Conservation (phyloP, 2,797 vertebrate species). For the Anabas testudineus region DNA sequence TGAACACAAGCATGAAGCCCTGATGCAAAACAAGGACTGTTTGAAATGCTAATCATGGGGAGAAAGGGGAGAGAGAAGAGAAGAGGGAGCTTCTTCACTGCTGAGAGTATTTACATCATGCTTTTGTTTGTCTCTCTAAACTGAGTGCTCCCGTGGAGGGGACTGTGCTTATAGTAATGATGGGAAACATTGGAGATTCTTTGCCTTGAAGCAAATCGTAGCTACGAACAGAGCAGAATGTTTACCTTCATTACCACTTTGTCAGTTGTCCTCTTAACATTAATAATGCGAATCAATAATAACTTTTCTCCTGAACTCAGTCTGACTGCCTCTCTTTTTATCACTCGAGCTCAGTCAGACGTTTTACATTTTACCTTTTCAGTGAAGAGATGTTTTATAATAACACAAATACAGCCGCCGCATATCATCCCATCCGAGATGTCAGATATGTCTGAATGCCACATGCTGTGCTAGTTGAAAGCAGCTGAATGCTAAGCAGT, state of each 20-base stretch:
- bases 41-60: constrained; percentile 84
- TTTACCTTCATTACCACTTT: constrained; percentile 65
- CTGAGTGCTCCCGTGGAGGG: constrained; percentile 73
- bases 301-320: constrained; percentile 52
- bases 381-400: constrained; percentile 43
- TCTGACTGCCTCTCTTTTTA: constrained; percentile 54
- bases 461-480: constrained; percentile 51
- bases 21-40: constrained; percentile 82
- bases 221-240: constrained; percentile 53
- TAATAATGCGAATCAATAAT: constrained; percentile 55
- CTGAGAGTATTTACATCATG: constrained; percentile 78
- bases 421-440: constrained; percentile 46
- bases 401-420: constrained; percentile 35
- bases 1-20: constrained; percentile 73
- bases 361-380: constrained; percentile 57
- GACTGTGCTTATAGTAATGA: constrained; percentile 65
- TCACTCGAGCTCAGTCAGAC: constrained; percentile 48
- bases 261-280: constrained; percentile 57
- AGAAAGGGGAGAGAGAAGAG: constrained; percentile 61
- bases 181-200: constrained; percentile 61
- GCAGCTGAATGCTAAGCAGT: constrained; percentile 53
- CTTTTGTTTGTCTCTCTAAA: constrained; percentile 79
- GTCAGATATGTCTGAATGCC: constrained; percentile 39
- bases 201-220: constrained; percentile 62
- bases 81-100: constrained; percentile 69